Evolutionary conservation across 1,140 invertebrate species (phyloP).

Genomic region (Watersipora subatra): DNA sequence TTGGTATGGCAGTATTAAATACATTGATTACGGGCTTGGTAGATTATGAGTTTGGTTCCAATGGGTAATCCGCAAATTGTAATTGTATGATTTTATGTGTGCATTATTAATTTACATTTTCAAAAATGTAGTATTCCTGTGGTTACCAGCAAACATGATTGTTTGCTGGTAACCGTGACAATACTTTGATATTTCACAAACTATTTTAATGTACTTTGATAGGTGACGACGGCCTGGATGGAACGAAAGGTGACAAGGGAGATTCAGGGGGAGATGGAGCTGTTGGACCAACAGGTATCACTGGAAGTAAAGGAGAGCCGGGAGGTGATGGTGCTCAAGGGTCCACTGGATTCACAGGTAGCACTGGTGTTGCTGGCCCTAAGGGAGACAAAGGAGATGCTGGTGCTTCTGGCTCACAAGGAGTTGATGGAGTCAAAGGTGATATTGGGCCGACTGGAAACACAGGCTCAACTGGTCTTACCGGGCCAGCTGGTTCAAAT

Average conservation of each 20-base stretch:
- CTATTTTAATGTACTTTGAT: background rate
- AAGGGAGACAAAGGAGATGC: background rate
- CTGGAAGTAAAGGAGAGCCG: conserved; percentile 1
- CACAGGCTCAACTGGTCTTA: conserved; percentile 4
- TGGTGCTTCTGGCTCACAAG: conserved; percentile 3
- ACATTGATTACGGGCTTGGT: background rate
- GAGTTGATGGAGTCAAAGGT: conserved; percentile 8
- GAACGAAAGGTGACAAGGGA: background rate
- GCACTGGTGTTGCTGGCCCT: conserved; percentile 5
- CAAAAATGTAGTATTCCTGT: background rate
- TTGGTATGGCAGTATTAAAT: background rate
- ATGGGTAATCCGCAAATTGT: background rate
- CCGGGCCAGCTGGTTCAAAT: background rate
- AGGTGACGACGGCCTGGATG: background rate
- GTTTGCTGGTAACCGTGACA: background rate
- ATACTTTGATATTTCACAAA: background rate
- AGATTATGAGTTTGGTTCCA: background rate
- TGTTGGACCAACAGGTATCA: background rate
- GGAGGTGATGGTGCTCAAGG: conserved; percentile 2
- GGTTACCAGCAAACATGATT: background rate
- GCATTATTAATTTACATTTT: background rate
- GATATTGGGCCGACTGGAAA: conserved; percentile 9
- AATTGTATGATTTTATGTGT: background rate
- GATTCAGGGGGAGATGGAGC: background rate
- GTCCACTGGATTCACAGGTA: background rate